Evolutionary conservation across 2,888 invertebrate genomes (phyloP).

Genomic region (Panopea generosa): DNA sequence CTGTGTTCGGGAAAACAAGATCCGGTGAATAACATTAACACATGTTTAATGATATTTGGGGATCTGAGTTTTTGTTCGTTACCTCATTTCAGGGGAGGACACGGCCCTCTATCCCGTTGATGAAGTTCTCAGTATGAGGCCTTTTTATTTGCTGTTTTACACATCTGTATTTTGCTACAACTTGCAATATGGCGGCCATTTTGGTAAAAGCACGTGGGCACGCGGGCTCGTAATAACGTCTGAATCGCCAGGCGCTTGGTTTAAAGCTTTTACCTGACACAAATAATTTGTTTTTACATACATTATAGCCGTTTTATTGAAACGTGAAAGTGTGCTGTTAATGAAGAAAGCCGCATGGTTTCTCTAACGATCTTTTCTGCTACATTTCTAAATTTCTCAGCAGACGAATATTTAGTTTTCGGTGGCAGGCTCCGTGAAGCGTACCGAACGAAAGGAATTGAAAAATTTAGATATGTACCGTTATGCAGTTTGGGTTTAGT

Average conservation of each 20-base stretch:
- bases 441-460: too few relatives aligned
- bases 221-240: constrained; percentile 56
- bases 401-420: too few relatives aligned
- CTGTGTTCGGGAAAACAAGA: too few relatives aligned
- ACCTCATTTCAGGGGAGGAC: neutral
- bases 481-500: too few relatives aligned
- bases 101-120: constrained; percentile 34
- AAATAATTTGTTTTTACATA: constrained; percentile 65
- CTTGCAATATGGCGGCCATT: constrained; percentile 62
- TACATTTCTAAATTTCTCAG: too few relatives aligned
- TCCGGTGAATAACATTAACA: too few relatives aligned
- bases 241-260: constrained; percentile 62
- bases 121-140: constrained; percentile 45
- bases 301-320: constrained; percentile 64
- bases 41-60: too few relatives aligned
- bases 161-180: constrained; percentile 32
- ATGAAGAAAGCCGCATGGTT: constrained; percentile 49
- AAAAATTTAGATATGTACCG: too few relatives aligned
- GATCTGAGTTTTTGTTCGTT: too few relatives aligned
- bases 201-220: constrained; percentile 39
- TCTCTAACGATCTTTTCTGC: neutral
- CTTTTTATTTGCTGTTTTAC: constrained; percentile 36
- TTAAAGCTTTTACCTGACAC: constrained; percentile 58
- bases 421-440: neutral
- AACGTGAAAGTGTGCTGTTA: constrained; percentile 64